Evolutionary conservation across 1,140 invertebrate species (phyloP).

Genomic region (Macrobrachium nipponense): DNA sequence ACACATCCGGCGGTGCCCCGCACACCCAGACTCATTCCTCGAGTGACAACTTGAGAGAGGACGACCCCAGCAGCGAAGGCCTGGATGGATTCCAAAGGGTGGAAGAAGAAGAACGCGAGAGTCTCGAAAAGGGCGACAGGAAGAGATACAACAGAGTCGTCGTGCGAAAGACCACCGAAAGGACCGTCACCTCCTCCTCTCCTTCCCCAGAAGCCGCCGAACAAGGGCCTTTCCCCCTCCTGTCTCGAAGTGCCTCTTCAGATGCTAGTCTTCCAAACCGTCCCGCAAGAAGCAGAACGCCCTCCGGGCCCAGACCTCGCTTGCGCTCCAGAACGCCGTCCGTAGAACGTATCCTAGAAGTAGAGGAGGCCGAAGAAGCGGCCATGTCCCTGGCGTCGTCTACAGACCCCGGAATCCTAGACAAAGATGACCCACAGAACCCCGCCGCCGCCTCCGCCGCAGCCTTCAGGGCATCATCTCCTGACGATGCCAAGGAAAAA

Average conservation of each 20-base stretch:
- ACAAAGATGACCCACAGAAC: background rate
- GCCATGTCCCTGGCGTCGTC: background rate
- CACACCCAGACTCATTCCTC: conserved; percentile 33
- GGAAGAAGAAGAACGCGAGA: conserved; percentile 72
- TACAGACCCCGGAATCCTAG: conserved; percentile 33
- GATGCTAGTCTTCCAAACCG: conserved; percentile 66
- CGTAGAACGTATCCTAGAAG: conserved; percentile 59
- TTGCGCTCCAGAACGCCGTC: conserved; percentile 63
- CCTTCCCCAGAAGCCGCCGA: conserved; percentile 44
- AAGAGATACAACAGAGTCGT: conserved; percentile 68
- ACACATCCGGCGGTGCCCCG: conserved; percentile 65
- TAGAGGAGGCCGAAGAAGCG: conserved; percentile 33
- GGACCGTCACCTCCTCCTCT: conserved; percentile 54
- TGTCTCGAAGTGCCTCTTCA: conserved; percentile 69
- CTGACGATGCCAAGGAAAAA: conserved; percentile 5
- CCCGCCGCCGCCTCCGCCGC: conserved; percentile 1
- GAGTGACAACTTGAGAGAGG: conserved; percentile 20
- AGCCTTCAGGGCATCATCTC: conserved; percentile 3
- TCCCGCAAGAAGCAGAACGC: conserved; percentile 65
- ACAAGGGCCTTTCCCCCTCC: conserved; percentile 22
- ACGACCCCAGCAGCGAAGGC: conserved; percentile 26
- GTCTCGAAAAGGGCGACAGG: conserved; percentile 66
- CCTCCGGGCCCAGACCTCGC: conserved; percentile 65
- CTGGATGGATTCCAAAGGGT: conserved; percentile 65
- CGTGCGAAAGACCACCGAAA: conserved; percentile 70